Conservation (phyloP, 2,113 vertebrate species). For the Gopherus evgoodei region DNA sequence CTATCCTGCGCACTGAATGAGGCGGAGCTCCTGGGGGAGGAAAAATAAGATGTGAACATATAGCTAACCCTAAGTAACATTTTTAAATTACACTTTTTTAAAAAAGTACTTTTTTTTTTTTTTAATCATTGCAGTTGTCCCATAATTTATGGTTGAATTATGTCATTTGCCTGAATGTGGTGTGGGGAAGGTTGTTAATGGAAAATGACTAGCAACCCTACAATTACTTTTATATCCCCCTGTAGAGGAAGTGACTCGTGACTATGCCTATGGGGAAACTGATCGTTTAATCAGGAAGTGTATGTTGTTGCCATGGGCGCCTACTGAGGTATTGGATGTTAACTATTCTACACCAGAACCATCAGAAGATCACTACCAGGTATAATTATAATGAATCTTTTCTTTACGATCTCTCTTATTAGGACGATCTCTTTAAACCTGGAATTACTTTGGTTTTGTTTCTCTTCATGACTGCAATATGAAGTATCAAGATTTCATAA, state of each 20-base stretch:
- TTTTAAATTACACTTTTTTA: neutral
- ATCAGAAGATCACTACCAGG: conserved; percentile 88
- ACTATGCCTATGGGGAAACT: conserved; percentile 89
- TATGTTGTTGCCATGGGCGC: conserved; percentile 89
- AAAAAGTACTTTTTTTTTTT: neutral
- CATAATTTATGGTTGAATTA: neutral
- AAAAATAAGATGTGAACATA: neutral
- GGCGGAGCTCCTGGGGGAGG: neutral
- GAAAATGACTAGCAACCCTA: neutral
- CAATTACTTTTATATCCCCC: neutral
- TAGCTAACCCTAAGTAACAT: neutral
- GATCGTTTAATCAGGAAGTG: conserved; percentile 88
- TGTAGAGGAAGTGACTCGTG: conserved; percentile 93
- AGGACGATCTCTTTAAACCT: neutral
- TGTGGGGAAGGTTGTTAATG: neutral
- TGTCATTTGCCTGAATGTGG: neutral
- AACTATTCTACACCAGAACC: conserved; percentile 84
- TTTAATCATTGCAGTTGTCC: neutral
- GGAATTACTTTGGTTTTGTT: neutral
- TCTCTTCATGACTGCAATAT: neutral
- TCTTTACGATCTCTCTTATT: neutral
- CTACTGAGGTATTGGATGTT: conserved; percentile 78
- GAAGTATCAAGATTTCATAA: neutral
- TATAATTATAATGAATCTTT: conserved; percentile 44
- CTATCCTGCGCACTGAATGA: neutral